Evolutionary conservation across 2,113 vertebrate genomes (phyloP).

Genomic region (Prietella phreatophila): DNA sequence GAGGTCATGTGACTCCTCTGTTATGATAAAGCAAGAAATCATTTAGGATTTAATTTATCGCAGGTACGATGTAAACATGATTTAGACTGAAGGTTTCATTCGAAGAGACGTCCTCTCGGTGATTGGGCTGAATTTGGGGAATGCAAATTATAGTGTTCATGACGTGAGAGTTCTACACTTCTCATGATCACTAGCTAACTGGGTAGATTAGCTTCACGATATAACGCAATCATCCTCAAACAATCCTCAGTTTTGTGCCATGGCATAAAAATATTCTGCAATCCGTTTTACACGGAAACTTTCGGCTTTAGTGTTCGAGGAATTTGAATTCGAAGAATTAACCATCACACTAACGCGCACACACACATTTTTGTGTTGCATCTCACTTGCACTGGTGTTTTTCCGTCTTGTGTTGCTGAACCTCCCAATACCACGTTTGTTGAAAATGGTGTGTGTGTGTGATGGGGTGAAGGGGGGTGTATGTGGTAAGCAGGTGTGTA

Average conservation of each 20-base stretch:
- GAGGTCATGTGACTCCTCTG: background rate
- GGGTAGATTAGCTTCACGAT: background rate
- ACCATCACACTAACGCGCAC: background rate
- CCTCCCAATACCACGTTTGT: background rate
- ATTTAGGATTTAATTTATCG: background rate
- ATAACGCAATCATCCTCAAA: background rate
- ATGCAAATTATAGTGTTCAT: background rate
- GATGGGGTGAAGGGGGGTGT: conserved; percentile 1
- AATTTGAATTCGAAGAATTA: background rate
- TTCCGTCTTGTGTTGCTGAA: background rate
- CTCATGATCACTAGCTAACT: background rate
- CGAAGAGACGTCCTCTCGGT: no score
- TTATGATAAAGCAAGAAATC: background rate
- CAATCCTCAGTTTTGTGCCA: background rate
- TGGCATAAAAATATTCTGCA: background rate
- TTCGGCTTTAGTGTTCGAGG: background rate
- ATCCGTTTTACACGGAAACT: background rate
- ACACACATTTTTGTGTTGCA: background rate
- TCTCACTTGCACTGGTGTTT: background rate
- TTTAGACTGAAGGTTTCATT: background rate
- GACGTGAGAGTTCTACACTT: no score
- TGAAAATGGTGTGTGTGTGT: background rate
- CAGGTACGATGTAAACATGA: background rate
- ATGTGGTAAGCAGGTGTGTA: conserved; percentile 66
- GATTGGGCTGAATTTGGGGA: background rate